Evolutionary conservation across 2,888 invertebrate species (phyloP), one percentile per base, ranked within the genome.

Genomic region (Boloria selene): DNA sequence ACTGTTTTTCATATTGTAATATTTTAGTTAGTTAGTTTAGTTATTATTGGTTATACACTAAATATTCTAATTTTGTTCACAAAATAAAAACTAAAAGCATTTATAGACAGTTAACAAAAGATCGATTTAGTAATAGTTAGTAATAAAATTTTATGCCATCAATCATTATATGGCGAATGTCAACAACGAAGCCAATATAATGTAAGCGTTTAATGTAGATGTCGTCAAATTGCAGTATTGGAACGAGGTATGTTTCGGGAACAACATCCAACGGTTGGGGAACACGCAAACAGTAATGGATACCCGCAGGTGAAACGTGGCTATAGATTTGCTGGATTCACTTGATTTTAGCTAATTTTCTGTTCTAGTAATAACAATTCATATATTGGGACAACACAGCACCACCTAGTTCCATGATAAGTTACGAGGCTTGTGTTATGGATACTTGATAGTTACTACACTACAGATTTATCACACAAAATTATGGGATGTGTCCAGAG

Each of bases 251-350:
- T 74, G 75, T 71, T 76, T 76, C 73, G 72, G 75, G 65, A 74
- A 72, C 70, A 72, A 68, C 74, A 70, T 75, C 72, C 77, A 79
- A 84, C 78, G 73, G 74, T 72, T 76, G 70, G 70, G 71, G 75
- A 79, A 77, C 85, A 85, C 84, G 86, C 84, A 70, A 84, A 74
- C 78, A 70, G 76, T 84, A 84, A 83, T 83, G 81, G 79, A 81
- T 81, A 75, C 76, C 70, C 72, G 72, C 70, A 72, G 62, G 68
- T 68, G 60, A 47, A 55, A 62, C 67, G 17, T 3, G 10, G 70
- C 68, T 42, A 4, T 55, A 62, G 6, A 18, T 51, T 42, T 5
- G 31, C 67, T 70, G 49, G 59, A 59, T 49, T 22, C 22, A 3
- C 22, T 22, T 22, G 22, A 1, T 22, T 22, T 22, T 22, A 22